These are phyloP conservation scores for Agrotis puta DNA, from an alignment of 2,888 invertebrate genomes.

Conservation along the genomic window DNA sequence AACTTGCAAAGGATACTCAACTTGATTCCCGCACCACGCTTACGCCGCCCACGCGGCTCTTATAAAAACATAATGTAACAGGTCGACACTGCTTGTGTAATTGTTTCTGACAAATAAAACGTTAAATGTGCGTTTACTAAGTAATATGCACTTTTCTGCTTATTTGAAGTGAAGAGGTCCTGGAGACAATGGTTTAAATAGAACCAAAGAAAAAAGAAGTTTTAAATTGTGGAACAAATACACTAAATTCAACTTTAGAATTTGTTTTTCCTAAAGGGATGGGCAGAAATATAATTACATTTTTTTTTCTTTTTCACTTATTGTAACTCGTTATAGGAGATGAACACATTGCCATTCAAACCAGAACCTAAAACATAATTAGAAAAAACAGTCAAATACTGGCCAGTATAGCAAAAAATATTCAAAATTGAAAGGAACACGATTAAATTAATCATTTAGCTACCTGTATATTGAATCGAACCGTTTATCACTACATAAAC, in stretches of 20 bases:
- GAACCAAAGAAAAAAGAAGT: too few species aligned
- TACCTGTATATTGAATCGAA: constrained; percentile 8
- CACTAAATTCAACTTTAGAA: background rate
- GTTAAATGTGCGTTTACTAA: background rate
- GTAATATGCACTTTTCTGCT: background rate
- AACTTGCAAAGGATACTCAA: constrained; percentile 24
- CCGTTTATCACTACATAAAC: constrained; percentile 4
- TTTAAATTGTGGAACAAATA: background rate
- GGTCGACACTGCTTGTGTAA: background rate
- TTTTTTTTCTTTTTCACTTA: too few species aligned
- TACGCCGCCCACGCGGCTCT: constrained; percentile 28
- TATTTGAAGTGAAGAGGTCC: too few species aligned
- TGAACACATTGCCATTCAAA: too few species aligned
- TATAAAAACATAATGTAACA: constrained; percentile 8
- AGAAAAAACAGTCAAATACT: too few species aligned
- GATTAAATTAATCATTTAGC: constrained; percentile 8
- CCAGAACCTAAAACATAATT: too few species aligned
- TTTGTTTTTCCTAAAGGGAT: too few species aligned
- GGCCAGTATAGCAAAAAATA: background rate
- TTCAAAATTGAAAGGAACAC: background rate
- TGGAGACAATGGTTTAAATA: too few species aligned
- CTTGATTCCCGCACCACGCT: constrained; percentile 17
- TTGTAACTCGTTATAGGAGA: too few species aligned
- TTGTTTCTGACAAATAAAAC: constrained; percentile 9
- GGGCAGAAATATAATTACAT: too few species aligned